phyloP scores from a whole-genome alignment of 2,888 invertebrate species.

The Megalurothrips usitatus region DNA sequence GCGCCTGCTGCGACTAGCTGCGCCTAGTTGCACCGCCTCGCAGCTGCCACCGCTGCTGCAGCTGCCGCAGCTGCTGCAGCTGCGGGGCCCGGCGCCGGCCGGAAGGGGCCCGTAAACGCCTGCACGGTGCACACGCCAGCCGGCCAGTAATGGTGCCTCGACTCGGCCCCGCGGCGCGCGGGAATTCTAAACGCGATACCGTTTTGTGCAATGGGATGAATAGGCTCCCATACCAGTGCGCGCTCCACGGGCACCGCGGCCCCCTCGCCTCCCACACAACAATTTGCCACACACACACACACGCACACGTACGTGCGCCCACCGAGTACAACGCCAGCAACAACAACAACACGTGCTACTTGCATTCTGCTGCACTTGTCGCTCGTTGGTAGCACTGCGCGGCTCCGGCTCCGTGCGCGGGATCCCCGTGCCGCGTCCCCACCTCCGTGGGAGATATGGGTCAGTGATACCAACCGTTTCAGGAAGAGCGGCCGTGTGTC shows the following conservation, averaged over 20 bases:
- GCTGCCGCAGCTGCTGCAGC: no score
- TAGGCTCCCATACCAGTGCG: not conserved
- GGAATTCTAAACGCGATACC: slow-evolving; percentile 4
- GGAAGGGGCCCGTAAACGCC: not conserved
- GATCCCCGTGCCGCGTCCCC: not conserved
- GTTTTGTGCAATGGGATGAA: slow-evolving; percentile 10
- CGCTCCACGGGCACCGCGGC: no score
- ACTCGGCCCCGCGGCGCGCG: not conserved
- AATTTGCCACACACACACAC: not conserved
- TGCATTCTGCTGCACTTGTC: not conserved
- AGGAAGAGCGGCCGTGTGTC: not conserved
- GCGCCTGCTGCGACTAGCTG: no score
- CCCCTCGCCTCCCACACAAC: slow-evolving; percentile 2
- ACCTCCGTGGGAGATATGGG: not conserved
- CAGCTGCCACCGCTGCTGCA: not conserved
- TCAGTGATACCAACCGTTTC: slow-evolving; percentile 17
- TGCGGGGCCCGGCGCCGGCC: no score
- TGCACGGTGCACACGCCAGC: not conserved
- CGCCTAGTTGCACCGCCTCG: not conserved
- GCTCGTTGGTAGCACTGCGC: not conserved
- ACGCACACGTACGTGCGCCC: not conserved
- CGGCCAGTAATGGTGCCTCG: not conserved
- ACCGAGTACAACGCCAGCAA: not conserved
- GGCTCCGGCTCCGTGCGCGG: not conserved
- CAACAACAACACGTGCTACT: not conserved